Conservation (phyloP, 2,888 invertebrate genomes). For the Tetranychus truncatus region DNA sequence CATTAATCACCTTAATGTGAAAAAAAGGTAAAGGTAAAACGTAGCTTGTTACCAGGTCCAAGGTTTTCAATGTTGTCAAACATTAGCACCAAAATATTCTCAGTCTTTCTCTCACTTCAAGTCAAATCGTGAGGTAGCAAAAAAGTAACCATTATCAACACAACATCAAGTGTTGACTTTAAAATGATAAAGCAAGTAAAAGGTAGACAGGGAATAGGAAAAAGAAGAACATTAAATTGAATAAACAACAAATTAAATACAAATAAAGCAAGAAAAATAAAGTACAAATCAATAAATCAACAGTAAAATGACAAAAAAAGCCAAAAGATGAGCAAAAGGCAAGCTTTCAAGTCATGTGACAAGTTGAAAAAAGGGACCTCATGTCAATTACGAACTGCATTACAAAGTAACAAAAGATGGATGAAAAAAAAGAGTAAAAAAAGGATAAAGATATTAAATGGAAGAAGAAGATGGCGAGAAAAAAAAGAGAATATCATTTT, state of each 20-base stretch:
- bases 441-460: neutral
- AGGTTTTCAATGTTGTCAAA: neutral
- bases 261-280: too few relatives aligned
- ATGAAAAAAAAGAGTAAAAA: neutral
- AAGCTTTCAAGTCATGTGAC: too few relatives aligned
- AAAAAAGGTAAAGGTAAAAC: neutral
- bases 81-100: neutral
- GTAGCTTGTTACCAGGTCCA: neutral
- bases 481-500: neutral
- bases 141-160: neutral
- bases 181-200: neutral
- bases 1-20: constrained; percentile 1
- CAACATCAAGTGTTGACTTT: neutral
- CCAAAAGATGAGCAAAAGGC: too few relatives aligned
- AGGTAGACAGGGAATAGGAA: too few relatives aligned
- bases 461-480: neutral
- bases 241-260: too few relatives aligned
- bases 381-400: neutral
- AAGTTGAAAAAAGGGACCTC: neutral
- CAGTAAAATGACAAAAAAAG: too few relatives aligned
- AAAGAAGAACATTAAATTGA: too few relatives aligned
- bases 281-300: too few relatives aligned
- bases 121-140: neutral
- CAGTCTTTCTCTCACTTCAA: neutral
- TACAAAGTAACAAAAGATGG: neutral